Base-by-base conservation (phyloP, 2,888 invertebrate species). In the Nysson spinosus region DNA sequence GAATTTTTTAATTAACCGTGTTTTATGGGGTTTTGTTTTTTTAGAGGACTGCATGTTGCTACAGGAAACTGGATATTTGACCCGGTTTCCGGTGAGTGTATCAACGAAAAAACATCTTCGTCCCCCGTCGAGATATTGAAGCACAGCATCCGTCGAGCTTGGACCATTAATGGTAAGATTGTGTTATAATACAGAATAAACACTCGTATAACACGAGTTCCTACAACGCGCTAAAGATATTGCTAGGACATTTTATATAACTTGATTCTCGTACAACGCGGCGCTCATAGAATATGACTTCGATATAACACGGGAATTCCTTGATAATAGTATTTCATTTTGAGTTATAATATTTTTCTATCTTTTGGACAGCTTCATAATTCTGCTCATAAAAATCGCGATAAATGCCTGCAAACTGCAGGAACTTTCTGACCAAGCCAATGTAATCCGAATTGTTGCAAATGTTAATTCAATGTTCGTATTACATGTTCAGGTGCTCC, bases 31-130 rank as follows among this genome's bases (percentile, higher is more conserved):
- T 39, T 28, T 62, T 79, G 72, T 83, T 81, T 79, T 90, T 90
- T 71, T 88, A 93, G 93, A 89, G 92, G 93, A 87, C 88, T 93
- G 70, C 92, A 92, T 85, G 90, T 91, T 16, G 90, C 91, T 34
- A 91, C 92, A 52, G 91, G 91, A 54, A 92, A 93, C 81, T 93
- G 93, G 93, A 90, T 92, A 87, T 91, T 91, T 84, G 92, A 91
- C 77, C 87, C 90, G 42, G 84, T 88, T 64, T 87, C 89, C 62
- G 91, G 60, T 88, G 89, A 78, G 88, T 89, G 76, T 84, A 89
- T 78, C 83, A 89, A 70, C 88, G 90, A 84, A 87, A 88, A 82
- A 80, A 88, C 73, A 81, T 88, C 91, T 35, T 89, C 91, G 44
- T 90, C 91, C 26, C 90, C 92, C 39, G 89, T 91, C 60, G 92